phyloP scores from a whole-genome alignment of 2,797 vertebrate genomes.

The Diceros bicornis region DNA sequence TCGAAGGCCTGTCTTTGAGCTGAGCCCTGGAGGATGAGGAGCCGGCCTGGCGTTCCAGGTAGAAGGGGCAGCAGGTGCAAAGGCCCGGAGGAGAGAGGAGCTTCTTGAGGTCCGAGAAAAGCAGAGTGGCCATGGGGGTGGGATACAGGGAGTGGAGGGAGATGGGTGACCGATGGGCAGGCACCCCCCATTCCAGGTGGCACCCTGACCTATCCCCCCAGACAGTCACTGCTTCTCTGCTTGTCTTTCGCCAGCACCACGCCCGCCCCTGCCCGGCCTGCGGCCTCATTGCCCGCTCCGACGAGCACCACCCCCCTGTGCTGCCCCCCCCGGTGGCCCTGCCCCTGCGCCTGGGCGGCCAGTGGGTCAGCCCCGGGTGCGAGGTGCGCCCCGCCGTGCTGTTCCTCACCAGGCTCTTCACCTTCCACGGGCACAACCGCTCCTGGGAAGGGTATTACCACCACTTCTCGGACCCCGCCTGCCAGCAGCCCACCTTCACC shows the following conservation, averaged over 20 bases:
- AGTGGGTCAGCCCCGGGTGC: constrained; percentile 93
- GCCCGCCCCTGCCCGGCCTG: constrained; percentile 94
- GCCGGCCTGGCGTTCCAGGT: background rate
- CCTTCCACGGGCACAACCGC: constrained; percentile 90
- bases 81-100: background rate
- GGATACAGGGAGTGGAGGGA: background rate
- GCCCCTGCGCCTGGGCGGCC: constrained; percentile 90
- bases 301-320: constrained; percentile 92
- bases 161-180: rapidly evolving
- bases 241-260: constrained; percentile 91
- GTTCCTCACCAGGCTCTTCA: constrained; percentile 95
- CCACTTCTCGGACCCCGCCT: constrained; percentile 94
- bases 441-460: constrained; percentile 94
- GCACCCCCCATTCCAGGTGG: rapidly evolving
- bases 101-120: background rate
- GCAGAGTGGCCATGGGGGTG: rapidly evolving
- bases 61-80: background rate
- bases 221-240: background rate
- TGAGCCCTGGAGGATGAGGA: background rate
- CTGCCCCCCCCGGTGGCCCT: constrained; percentile 85
- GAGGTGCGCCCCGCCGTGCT: constrained; percentile 94
- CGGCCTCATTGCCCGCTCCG: constrained; percentile 91
- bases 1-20: background rate
- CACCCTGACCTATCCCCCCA: rapidly evolving
- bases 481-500: constrained; percentile 93